A percentile compares a stretch with the other conserved stretches of the same genome.
Conservation (phyloP, 2,888 invertebrate genomes). For the Acanthosepion lycidas region DNA sequence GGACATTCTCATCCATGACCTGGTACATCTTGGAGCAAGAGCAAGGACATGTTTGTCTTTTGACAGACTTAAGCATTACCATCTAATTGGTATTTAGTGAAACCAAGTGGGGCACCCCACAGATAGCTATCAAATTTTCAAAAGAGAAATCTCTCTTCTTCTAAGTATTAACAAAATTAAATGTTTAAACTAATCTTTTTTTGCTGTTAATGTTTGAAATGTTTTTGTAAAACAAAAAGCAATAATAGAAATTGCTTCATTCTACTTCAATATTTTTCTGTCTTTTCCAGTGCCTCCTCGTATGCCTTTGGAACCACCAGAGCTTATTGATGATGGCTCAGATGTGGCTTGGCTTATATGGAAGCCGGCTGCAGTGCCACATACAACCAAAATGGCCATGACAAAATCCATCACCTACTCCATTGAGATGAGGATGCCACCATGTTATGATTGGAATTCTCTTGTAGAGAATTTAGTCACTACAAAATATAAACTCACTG, state of each 20-base stretch:
- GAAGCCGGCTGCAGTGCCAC: constrained; percentile 66
- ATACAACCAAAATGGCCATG: constrained; percentile 55
- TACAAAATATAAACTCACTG: constrained; percentile 60
- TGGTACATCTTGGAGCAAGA: too few relatives aligned
- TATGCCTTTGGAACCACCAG: constrained; percentile 71
- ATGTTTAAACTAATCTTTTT: too few relatives aligned
- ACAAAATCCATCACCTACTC: constrained; percentile 65
- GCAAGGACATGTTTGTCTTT: too few relatives aligned
- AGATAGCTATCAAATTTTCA: too few relatives aligned
- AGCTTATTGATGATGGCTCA: constrained; percentile 61
- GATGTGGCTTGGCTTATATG: constrained; percentile 66
- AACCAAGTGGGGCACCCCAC: too few relatives aligned
- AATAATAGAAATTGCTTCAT: not conserved
- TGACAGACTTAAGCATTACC: too few relatives aligned
- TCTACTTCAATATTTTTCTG: not conserved
- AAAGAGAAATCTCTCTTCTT: too few relatives aligned
- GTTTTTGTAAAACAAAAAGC: too few relatives aligned
- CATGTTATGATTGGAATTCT: constrained; percentile 77
- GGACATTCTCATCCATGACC: too few relatives aligned
- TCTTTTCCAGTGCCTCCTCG: constrained; percentile 69
- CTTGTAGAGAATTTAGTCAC: constrained; percentile 69
- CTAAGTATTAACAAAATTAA: too few relatives aligned
- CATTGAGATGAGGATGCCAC: constrained; percentile 58
- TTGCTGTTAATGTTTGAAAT: too few relatives aligned
- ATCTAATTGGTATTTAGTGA: too few relatives aligned